These are phyloP conservation scores for Cotesia vestalis DNA, from an alignment of 1,140 invertebrate species.

Conservation along the genomic window DNA sequence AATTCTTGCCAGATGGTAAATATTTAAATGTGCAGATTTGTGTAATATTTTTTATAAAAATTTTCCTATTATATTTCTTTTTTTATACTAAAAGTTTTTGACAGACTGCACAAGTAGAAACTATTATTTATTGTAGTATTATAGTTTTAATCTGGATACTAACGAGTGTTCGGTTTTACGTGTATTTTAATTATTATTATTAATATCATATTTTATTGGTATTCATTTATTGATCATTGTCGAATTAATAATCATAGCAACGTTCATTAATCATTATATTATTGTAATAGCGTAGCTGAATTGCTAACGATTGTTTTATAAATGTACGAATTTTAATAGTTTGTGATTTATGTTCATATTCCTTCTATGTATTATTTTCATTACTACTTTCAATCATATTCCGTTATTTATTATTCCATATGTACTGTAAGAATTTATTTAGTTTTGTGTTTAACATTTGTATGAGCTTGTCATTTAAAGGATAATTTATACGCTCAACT, in stretches of 20 bases:
- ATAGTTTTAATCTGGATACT: slow-evolving; percentile 10
- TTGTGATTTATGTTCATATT: slow-evolving; percentile 54
- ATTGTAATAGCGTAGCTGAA: not conserved
- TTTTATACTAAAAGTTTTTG: not conserved
- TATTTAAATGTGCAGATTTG: not conserved
- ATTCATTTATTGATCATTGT: slow-evolving; percentile 4
- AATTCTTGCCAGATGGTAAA: slow-evolving; percentile 31
- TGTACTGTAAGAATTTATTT: slow-evolving; percentile 21
- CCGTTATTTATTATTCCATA: slow-evolving; percentile 30
- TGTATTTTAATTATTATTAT: slow-evolving; percentile 9
- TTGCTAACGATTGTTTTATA: not conserved
- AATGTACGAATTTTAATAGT: slow-evolving; percentile 35
- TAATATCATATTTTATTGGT: slow-evolving; percentile 6
- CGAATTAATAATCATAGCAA: not conserved
- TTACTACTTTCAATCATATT: not conserved
- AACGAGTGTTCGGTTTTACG: slow-evolving; percentile 14
- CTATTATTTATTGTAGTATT: slow-evolving; percentile 39
- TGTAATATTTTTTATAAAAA: slow-evolving; percentile 4
- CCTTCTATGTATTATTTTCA: slow-evolving; percentile 20
- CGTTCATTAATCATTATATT: slow-evolving; percentile 53
- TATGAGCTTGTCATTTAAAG: slow-evolving; percentile 33
- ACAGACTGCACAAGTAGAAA: slow-evolving; percentile 20
- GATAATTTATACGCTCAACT: slow-evolving; percentile 17
- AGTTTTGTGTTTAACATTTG: slow-evolving; percentile 28
- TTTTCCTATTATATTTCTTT: slow-evolving; percentile 2